phyloP scores from a whole-genome alignment of 2,113 vertebrate species.

The Nothobranchius furzeri region DNA sequence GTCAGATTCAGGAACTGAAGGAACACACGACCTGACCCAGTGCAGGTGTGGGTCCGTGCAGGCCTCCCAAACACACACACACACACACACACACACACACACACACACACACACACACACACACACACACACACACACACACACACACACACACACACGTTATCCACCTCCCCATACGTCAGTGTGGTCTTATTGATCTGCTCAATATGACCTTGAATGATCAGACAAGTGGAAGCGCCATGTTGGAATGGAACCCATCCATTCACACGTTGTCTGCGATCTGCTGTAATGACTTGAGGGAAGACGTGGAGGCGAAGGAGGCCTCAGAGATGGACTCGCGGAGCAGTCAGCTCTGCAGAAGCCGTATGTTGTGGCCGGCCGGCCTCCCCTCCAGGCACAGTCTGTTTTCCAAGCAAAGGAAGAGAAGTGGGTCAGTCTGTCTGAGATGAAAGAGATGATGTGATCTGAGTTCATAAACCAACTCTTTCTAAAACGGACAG shows the following conservation, averaged over 20 bases:
- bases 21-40: constrained; percentile 39
- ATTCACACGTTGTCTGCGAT: constrained; percentile 47
- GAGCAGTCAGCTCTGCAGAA: constrained; percentile 70
- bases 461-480: constrained; percentile 19
- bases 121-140: not conserved
- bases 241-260: constrained; percentile 64
- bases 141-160: not conserved
- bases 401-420: constrained; percentile 47
- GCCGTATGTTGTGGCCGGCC: constrained; percentile 57
- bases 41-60: constrained; percentile 35
- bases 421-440: constrained; percentile 73
- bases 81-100: constrained; percentile 6
- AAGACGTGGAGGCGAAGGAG: constrained; percentile 34
- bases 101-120: too few relatives aligned
- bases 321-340: constrained; percentile 52
- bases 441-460: constrained; percentile 43
- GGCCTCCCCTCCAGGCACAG: constrained; percentile 63
- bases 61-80: not conserved
- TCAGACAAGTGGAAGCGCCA: constrained; percentile 63
- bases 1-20: constrained; percentile 47
- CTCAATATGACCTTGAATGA: constrained; percentile 68
- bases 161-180: constrained; percentile 57
- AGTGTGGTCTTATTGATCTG: constrained; percentile 64
- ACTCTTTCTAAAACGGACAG: not conserved
- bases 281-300: constrained; percentile 71